Conservation (phyloP, 2,113 vertebrate species). For the Scomber scombrus region DNA sequence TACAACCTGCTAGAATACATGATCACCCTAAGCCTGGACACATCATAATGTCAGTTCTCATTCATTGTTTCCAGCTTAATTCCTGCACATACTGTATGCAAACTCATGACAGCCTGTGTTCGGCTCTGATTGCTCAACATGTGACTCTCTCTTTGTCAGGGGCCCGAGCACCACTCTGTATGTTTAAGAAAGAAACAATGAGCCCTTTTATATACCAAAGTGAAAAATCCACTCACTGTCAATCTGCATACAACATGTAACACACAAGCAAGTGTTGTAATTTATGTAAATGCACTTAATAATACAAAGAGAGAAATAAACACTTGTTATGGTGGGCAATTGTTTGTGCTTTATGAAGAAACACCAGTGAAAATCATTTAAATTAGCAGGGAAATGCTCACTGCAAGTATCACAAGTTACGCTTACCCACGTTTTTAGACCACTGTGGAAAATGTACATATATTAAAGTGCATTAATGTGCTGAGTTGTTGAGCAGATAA, state of each 20-base stretch:
- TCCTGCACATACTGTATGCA: constrained; percentile 11
- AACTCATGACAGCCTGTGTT: constrained; percentile 47
- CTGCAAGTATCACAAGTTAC: too few relatives aligned
- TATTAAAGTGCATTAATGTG: background rate
- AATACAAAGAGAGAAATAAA: too few relatives aligned
- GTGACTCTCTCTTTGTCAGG: constrained; percentile 50
- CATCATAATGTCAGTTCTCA: background rate
- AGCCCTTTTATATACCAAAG: constrained; percentile 29
- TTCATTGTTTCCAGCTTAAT: background rate
- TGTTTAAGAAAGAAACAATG: constrained; percentile 50
- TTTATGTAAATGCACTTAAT: too few relatives aligned
- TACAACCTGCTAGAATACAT: background rate
- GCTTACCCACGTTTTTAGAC: too few relatives aligned
- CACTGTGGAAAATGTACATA: too few relatives aligned
- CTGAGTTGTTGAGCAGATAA: background rate
- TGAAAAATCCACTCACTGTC: constrained; percentile 13
- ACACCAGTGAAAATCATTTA: too few relatives aligned
- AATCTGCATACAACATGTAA: constrained; percentile 11
- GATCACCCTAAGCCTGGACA: background rate
- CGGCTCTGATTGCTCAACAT: constrained; percentile 31
- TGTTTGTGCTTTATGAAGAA: too few relatives aligned
- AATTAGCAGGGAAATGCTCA: too few relatives aligned
- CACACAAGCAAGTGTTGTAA: background rate
- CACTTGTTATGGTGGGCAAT: too few relatives aligned
- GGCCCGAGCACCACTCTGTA: background rate